Percentiles rank a stretch among this genome's conserved stretches.
Conservation (phyloP, 2,797 vertebrate species). For the Enteromius thamalakanensis region DNA sequence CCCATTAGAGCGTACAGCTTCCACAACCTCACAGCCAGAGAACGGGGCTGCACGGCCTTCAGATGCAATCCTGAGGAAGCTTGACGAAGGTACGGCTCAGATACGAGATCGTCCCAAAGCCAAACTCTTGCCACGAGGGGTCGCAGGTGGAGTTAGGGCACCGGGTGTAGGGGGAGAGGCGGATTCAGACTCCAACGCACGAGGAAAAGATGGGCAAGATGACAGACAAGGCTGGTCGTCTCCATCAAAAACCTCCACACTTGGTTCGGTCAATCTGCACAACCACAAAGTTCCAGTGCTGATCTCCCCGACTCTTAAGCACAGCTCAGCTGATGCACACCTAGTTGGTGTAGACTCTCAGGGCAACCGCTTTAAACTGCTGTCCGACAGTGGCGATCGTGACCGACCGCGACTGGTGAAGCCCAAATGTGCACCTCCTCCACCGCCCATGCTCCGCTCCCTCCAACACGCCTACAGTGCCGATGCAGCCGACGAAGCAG, state of each 20-base stretch:
- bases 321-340: conserved; percentile 91
- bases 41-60: conserved; percentile 83
- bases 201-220: conserved; percentile 81
- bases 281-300: conserved; percentile 99
- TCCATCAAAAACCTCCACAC: conserved; percentile 80
- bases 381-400: conserved; percentile 91
- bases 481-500: conserved; percentile 79
- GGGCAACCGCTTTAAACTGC: conserved; percentile 98
- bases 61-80: conserved; percentile 81
- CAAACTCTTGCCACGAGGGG: conserved; percentile 88
- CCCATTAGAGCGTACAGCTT: conserved; percentile 90
- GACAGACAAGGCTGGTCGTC: conserved; percentile 86
- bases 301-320: conserved; percentile 95
- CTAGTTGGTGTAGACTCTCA: conserved; percentile 97
- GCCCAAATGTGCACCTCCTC: conserved; percentile 97
- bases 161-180: conserved; percentile 78
- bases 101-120: conserved; percentile 94
- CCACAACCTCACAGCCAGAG: conserved; percentile 88
- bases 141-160: conserved; percentile 70
- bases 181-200: conserved; percentile 72
- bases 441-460: conserved; percentile 88
- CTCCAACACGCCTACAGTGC: conserved; percentile 82
- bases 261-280: conserved; percentile 75
- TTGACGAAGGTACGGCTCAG: conserved; percentile 89
- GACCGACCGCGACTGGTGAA: conserved; percentile 93